phyloP scores from a whole-genome alignment of 2,113 vertebrate genomes.

The Hylia prasina region DNA sequence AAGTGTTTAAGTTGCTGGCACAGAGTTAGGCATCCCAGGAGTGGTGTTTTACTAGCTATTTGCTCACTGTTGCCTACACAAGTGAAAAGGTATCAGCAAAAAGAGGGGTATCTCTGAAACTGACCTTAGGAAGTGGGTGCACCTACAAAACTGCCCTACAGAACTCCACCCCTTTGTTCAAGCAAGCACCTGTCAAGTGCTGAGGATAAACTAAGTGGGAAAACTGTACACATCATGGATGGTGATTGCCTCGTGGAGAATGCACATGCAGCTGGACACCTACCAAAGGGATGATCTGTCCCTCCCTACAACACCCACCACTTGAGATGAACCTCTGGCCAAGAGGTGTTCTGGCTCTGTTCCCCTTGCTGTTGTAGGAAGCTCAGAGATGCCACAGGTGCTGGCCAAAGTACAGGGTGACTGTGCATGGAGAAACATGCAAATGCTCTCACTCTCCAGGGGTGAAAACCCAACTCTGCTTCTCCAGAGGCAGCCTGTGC shows the following conservation, averaged over 20 bases:
- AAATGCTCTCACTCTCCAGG: neutral
- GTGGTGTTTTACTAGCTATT: neutral
- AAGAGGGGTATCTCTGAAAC: neutral
- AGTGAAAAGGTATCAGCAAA: neutral
- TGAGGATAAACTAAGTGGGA: neutral
- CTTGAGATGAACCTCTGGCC: neutral
- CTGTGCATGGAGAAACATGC: accelerated
- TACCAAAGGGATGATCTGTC: neutral
- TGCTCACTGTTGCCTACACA: neutral
- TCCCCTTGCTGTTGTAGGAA: neutral
- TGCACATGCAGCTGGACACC: neutral
- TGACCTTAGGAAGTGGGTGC: neutral
- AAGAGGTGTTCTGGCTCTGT: neutral
- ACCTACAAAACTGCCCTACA: neutral
- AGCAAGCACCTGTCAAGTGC: neutral
- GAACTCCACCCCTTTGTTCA: neutral
- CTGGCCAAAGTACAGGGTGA: accelerated
- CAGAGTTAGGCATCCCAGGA: neutral
- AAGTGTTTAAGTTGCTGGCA: neutral
- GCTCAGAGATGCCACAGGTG: neutral
- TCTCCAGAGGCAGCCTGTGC: neutral
- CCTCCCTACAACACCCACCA: neutral
- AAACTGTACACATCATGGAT: neutral
- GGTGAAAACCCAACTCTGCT: neutral
- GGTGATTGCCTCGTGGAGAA: neutral